Percentiles rank a stretch among this genome's conserved stretches.
Conservation (phyloP, 2,113 vertebrate genomes). For the Stegostoma tigrinum region DNA sequence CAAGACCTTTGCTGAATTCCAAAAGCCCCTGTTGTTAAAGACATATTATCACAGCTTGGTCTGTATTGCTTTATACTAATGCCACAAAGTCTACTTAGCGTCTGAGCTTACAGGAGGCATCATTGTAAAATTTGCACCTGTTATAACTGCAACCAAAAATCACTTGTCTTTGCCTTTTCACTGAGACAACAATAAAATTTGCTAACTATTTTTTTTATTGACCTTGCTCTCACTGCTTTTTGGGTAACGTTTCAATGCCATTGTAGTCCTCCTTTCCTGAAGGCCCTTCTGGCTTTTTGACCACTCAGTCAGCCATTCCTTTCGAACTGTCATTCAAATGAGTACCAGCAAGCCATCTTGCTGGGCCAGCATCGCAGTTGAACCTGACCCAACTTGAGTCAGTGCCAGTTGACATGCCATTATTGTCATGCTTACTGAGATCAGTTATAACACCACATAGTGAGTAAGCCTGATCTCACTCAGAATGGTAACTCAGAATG, state of each 20-base stretch:
- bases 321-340: not conserved
- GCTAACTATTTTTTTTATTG: not conserved
- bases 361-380: not conserved
- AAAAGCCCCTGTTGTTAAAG: too few relatives aligned
- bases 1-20: too few relatives aligned
- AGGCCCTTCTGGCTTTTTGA: not conserved
- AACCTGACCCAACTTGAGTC: not conserved
- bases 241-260: not conserved
- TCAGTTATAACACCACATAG: not conserved
- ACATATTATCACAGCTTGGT: too few relatives aligned
- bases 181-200: not conserved
- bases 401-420: not conserved
- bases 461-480: not conserved
- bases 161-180: not conserved
- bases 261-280: not conserved
- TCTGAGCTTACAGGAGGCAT: not conserved
- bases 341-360: not conserved
- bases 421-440: not conserved
- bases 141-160: not conserved
- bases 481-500: not conserved
- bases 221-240: not conserved
- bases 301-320: not conserved
- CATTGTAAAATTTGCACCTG: not conserved
- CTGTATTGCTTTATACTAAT: too few relatives aligned
- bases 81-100: not conserved